Conservation (phyloP, 1,140 invertebrate species). For the Drosophila mauritiana region DNA sequence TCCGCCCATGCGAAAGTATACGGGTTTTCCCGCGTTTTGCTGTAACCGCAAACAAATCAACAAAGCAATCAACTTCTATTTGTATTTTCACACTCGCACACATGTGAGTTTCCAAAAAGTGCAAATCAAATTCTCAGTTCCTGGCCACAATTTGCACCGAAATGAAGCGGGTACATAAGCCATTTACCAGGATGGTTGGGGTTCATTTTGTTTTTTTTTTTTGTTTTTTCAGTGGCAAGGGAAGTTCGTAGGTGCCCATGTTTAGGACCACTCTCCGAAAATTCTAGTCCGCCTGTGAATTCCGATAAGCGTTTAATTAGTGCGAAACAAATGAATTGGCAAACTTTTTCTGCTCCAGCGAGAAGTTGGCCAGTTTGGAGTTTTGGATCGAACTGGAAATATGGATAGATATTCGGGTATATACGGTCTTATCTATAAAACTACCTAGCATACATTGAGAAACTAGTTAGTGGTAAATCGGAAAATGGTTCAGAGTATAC, state of each 20-base stretch:
- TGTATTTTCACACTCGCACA: conserved; percentile 73
- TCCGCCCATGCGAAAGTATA: not conserved
- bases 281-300: conserved; percentile 19
- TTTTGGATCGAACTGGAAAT: conserved; percentile 16
- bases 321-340: conserved; percentile 54
- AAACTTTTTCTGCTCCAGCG: conserved; percentile 26
- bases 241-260: conserved; percentile 5
- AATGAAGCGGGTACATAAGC: conserved; percentile 41
- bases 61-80: conserved; percentile 83
- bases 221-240: not conserved
- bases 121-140: conserved; percentile 68
- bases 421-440: not conserved
- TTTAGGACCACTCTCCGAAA: not conserved
- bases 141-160: conserved; percentile 70
- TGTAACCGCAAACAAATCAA: conserved; percentile 81
- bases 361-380: conserved; percentile 13
- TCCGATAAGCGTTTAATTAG: conserved; percentile 54
- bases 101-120: conserved; percentile 56
- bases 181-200: not conserved
- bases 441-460: not conserved
- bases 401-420: conserved; percentile 14
- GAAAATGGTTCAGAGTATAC: not conserved
- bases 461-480: not conserved
- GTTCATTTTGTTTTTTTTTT: not conserved
- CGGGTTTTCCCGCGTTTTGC: conserved; percentile 38